Evolutionary conservation across 2,113 vertebrate species (phyloP), one percentile per base, ranked within the genome.

Genomic region (Brachyistius frenatus): DNA sequence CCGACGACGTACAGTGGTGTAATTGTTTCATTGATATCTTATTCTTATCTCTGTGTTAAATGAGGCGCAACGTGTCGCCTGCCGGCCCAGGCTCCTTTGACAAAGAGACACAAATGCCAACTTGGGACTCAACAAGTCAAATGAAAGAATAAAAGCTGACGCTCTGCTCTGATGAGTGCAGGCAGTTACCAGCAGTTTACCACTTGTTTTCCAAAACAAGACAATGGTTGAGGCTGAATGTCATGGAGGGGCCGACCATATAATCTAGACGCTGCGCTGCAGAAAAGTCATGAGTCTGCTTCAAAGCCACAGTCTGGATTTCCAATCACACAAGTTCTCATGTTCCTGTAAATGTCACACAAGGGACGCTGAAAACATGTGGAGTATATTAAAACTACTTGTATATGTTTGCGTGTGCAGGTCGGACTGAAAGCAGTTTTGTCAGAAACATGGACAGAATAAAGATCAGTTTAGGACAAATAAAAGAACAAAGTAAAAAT

Each of bases 271-370:
- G 54, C 66, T 50, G 16, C n/a, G 30, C 36, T 73, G 72, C 87
- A 73, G 54, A 62, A 23, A 81, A 80, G 55, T 56, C 72, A 58
- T 67, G 36, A 66, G 68, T 80, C 68, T 23, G 76, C 67, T 81
- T 91, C 78, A 89, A 89, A 88, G 71, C 57, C 71, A 16, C 57
- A 53, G 71, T 74, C 84, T 87, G 81, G 76, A 76, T 81, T 84
- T 81, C 76, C 46, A 72, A 85, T 88, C 74, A 76, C 73, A 78
- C 32, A 11, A 65, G 49, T 81, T 78, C 72, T 68, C 49, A 39
- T 73, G 76, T 89, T 87, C 50, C 76, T 86, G 55, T 86, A 72
- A 86, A 91, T 73, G 86, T 80, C 71, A 78, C 86, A 78, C 50
- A 50, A 71, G 79, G 66, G 78, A 67, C 62, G 75, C 14, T 33